Percentiles rank a stretch among this genome's conserved stretches.
phyloP scores from a whole-genome alignment of 2,888 invertebrate species.

The Coelinius sp. region DNA sequence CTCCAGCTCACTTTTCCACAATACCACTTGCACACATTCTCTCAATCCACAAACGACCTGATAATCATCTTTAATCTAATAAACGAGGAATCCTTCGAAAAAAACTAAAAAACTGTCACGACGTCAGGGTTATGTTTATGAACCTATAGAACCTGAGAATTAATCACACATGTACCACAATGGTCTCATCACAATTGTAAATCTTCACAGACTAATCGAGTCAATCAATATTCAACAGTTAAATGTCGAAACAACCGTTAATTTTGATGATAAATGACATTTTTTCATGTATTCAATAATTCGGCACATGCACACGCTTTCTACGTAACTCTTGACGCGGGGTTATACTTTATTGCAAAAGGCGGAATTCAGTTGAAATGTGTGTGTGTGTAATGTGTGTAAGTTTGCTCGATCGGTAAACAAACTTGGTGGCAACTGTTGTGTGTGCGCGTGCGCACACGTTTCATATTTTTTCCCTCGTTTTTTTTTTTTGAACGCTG shows the following conservation, averaged over 20 bases:
- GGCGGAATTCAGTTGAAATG: not conserved
- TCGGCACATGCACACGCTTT: constrained; percentile 50
- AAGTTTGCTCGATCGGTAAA: constrained; percentile 25
- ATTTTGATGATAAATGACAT: constrained; percentile 50
- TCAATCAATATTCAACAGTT: constrained; percentile 10
- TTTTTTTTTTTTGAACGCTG: not conserved
- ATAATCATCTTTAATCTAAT: constrained; percentile 7
- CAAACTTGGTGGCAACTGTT: constrained; percentile 16
- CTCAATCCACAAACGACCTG: not conserved
- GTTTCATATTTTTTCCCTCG: not conserved
- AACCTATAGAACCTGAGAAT: constrained; percentile 1
- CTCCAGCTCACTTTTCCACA: not conserved
- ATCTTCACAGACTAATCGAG: constrained; percentile 3
- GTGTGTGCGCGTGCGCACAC: constrained; percentile 1
- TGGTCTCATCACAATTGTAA: not conserved
- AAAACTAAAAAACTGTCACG: constrained; percentile 39
- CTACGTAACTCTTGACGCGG: constrained; percentile 51
- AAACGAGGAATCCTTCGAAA: not conserved
- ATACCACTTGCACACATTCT: not conserved
- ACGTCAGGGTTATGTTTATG: constrained; percentile 36
- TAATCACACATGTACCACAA: not conserved
- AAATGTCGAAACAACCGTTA: constrained; percentile 49
- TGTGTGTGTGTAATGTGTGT: not conserved
- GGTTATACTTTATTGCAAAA: constrained; percentile 1
- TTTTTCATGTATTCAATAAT: constrained; percentile 58